phyloP scores from a whole-genome alignment of 2,113 vertebrate genomes.

The Sorex fumeus region DNA sequence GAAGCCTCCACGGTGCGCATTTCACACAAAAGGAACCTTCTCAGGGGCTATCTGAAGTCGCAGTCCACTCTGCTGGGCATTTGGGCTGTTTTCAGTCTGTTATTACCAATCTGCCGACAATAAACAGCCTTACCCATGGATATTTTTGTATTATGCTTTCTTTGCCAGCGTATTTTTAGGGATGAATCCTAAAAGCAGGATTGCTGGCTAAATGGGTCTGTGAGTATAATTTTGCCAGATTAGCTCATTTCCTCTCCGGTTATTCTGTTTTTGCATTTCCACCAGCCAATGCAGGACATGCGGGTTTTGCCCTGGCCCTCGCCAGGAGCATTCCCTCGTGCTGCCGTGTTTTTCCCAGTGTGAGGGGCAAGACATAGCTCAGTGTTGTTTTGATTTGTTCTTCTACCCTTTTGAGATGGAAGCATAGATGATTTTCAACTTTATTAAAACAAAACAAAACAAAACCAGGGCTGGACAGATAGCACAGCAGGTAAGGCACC shows the following conservation, averaged over 20 bases:
- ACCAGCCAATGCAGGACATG: neutral
- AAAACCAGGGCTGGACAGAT: too few relatives aligned
- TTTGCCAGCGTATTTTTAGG: slow-evolving; percentile 14
- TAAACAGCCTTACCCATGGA: neutral
- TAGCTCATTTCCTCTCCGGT: neutral
- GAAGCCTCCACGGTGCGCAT: neutral
- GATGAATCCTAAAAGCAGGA: neutral
- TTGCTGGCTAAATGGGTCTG: neutral
- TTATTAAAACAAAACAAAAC: too few relatives aligned
- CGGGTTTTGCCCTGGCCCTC: neutral
- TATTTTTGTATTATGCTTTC: neutral
- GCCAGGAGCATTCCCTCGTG: neutral
- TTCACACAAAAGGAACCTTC: neutral
- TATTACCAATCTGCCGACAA: neutral
- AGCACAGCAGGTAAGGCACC: too few relatives aligned
- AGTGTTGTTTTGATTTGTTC: slow-evolving; percentile 11
- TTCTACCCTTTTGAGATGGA: neutral
- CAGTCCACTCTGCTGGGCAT: neutral
- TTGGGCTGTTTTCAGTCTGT: neutral
- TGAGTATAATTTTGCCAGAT: neutral
- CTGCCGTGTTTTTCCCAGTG: neutral
- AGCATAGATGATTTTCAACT: neutral
- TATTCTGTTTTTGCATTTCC: neutral
- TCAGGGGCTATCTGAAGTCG: neutral
- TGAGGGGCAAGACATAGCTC: neutral